Evolutionary conservation across 2,888 invertebrate genomes (phyloP).

Genomic region (Micropterix aruncella): DNA sequence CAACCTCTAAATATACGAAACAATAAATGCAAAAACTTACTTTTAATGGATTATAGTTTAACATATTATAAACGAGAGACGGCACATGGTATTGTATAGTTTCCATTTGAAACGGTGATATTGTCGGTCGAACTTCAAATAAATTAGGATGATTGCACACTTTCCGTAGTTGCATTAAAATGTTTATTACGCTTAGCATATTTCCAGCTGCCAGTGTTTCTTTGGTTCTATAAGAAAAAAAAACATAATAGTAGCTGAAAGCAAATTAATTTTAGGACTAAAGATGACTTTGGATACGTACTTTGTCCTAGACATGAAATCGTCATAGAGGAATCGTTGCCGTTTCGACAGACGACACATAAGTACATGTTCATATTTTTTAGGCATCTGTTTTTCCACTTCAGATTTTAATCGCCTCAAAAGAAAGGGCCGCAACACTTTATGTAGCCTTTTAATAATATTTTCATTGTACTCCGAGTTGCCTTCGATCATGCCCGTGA

Average conservation of each 20-base stretch:
- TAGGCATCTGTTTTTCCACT: conserved; percentile 95
- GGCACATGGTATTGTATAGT: conserved; percentile 57
- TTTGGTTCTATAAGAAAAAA: conserved; percentile 53
- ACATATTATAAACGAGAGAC: conserved; percentile 52
- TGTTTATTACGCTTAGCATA: conserved; percentile 88
- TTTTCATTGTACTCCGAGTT: conserved; percentile 83
- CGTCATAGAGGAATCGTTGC: conserved; percentile 95
- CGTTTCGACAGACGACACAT: conserved; percentile 90
- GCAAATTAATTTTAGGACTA: conserved; percentile 2
- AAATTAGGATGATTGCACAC: conserved; percentile 98
- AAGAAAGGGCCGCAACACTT: conserved; percentile 87
- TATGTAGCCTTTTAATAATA: conserved; percentile 78
- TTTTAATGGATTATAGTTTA: conserved; percentile 62
- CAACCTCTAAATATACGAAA: conserved; percentile 9
- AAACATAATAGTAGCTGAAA: conserved; percentile 1
- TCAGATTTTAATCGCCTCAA: conserved; percentile 83
- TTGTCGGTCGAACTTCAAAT: conserved; percentile 91
- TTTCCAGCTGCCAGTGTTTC: conserved; percentile 90
- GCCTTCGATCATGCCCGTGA: conserved; percentile 92
- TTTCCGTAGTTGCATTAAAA: conserved; percentile 93
- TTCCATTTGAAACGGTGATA: conserved; percentile 85
- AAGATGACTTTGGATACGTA: conserved; percentile 29
- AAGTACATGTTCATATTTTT: conserved; percentile 90
- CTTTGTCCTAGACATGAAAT: conserved; percentile 96
- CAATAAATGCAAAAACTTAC: conserved; percentile 25